Evolutionary conservation across 2,888 invertebrate genomes (phyloP), one percentile per base, ranked within the genome.

Genomic region (Microctonus hyperodae): DNA sequence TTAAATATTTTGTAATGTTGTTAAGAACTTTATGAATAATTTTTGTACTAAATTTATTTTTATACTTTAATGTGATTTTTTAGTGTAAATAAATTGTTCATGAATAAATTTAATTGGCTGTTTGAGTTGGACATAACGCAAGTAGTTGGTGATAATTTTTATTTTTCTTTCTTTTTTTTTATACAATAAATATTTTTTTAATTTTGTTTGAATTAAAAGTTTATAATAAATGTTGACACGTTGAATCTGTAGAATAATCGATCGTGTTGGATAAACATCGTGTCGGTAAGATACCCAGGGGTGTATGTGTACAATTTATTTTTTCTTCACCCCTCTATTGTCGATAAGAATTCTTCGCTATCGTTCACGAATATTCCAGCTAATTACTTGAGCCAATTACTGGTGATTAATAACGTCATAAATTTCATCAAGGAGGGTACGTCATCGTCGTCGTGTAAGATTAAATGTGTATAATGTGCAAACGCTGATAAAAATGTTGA

Each of bases 331-430:
- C 7, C 20, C 6, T 44, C 16, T 44, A 9, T 20, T 2, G 7
- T 44, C 44, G 44, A 44, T 44, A 44, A 44, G 20, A 16, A 16
- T 44, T 44, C 16, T 1, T 16, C 44, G 16, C 44, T 44, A 44
- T 44, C 44, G 16, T 20, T 16, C 16, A 44, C 44, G 44, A 44
- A 44, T 16, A 44, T 44, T 44, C 44, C 16, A 16, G 44, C 44
- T 44, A 44, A 44, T 44, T 44, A 44, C 44, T 20, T 7, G 44
- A 44, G 44, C 44, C 44, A 44, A 44, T 44, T 44, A 44, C 16
- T 7, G 44, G 44, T 44, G 44, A 44, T 44, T 44, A 44, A 44
- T 44, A 44, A n/a, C 44, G 16, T 44, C 44, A 44, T 44, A 44
- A 44, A 44, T 44, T 44, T 16, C 16, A 44, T 44, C 44, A 44